Evolutionary conservation across 2,113 vertebrate species (phyloP), one percentile per base, ranked within the genome.

Genomic region (Ellobius talpinus): DNA sequence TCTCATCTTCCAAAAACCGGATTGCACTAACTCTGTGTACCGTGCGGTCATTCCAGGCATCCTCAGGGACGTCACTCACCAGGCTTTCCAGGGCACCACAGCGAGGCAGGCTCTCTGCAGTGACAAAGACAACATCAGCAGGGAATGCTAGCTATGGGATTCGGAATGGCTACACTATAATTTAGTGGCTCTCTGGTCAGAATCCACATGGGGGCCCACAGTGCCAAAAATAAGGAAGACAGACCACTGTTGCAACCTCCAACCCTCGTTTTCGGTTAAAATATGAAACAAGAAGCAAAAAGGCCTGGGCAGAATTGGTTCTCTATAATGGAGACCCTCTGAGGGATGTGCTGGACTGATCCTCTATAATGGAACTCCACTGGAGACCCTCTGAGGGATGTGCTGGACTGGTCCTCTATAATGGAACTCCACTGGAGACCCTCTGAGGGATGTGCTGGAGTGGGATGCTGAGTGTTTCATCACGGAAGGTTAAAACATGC

Each of bases 1-100:
- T 99, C 21, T 99, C 99, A 2, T 99, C 99, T 81, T 99, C 99
- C 90, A 99, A 93, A 98, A 99, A 99, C 84, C 99, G 99, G 98
- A 99, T 99, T 96, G 99, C 99, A 90, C 99, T 99, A 98, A 99
- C 99, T 98, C 99, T 98, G 96, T 99, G 99, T 73, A 98, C 96
- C 7, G 99, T 98, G 61, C 98, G 98, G 97, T 99, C 98, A 45
- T 99, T 99, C 99, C 99, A 99, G 1, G 99, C 98, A 97, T 99
- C 99, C 2, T 99, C 99, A 4, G 98, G 98, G 98, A 99, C 98
- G 31, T 99, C 99, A 16, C 98, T 99, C 89, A 99, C 99, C 96
- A 99, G 97, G 97, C 98, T 99, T 98, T 99, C 99, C 97, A 99
- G 96, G 0, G 99, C 99, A 24, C 99, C 99, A 24, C 99, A 99